These are phyloP conservation scores for Lipotes vexillifer DNA, from an alignment of 2,113 vertebrate genomes.

Conservation along the genomic window DNA sequence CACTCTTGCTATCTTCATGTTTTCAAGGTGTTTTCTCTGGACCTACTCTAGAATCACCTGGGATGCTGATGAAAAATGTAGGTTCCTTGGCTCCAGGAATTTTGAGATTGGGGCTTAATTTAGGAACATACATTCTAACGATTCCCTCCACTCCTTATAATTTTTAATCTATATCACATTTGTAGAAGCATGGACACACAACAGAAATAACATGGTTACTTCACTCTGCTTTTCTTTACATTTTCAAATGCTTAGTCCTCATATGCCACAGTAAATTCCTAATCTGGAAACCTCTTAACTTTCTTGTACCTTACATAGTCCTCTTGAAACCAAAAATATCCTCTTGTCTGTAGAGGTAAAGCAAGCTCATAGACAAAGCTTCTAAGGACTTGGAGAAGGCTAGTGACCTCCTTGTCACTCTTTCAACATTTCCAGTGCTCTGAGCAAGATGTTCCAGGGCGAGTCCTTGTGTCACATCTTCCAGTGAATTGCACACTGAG, in stretches of 20 bases:
- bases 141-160: neutral
- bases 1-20: neutral
- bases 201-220: neutral
- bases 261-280: neutral
- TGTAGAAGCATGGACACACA: neutral
- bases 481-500: neutral
- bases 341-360: neutral
- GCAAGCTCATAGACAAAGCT: neutral
- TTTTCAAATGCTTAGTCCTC: neutral
- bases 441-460: neutral
- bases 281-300: neutral
- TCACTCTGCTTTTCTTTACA: neutral
- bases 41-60: neutral
- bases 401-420: neutral
- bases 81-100: neutral
- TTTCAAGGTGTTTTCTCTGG: neutral
- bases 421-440: neutral
- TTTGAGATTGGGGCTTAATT: neutral
- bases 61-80: neutral
- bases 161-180: neutral
- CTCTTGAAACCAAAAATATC: neutral
- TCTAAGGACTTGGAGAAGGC: neutral
- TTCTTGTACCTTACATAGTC: neutral
- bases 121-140: neutral
- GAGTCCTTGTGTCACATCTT: neutral